Conservation (phyloP, 2,888 invertebrate species). For the Caenorhabditis sinica region DNA sequence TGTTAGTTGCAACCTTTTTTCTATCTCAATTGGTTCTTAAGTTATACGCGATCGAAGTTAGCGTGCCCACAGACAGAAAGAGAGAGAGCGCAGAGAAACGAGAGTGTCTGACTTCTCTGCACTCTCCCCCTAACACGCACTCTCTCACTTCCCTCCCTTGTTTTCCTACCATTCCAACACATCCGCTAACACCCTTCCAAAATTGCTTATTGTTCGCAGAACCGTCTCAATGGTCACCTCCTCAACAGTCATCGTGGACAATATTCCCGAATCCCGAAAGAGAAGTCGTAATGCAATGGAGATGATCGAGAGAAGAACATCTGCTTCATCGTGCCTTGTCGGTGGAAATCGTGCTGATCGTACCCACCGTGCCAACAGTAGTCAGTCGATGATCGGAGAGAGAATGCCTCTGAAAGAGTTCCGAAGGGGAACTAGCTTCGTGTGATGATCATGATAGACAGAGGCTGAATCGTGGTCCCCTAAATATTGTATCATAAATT, state of each 20-base stretch:
- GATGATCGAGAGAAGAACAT: constrained; percentile 50
- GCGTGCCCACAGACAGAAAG: too few species aligned
- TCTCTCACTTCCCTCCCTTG: not conserved
- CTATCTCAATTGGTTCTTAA: not conserved
- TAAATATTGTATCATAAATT: not conserved
- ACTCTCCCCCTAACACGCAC: not conserved
- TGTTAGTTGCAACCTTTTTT: not conserved
- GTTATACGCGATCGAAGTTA: not conserved
- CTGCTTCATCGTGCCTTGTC: constrained; percentile 48
- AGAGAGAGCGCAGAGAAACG: constrained; percentile 8
- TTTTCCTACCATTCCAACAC: not conserved
- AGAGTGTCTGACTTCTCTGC: not conserved
- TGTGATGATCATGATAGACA: constrained; percentile 24
- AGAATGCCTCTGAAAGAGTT: constrained; percentile 63
- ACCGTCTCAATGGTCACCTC: constrained; percentile 67
- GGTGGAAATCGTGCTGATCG: constrained; percentile 49
- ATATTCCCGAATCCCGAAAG: constrained; percentile 41
- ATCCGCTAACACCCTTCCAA: not conserved
- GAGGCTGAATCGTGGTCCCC: not conserved
- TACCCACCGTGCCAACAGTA: constrained; percentile 57
- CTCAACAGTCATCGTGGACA: constrained; percentile 63
- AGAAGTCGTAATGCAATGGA: constrained; percentile 49
- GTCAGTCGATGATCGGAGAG: constrained; percentile 63
- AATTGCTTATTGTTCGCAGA: constrained; percentile 37
- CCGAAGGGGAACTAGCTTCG: constrained; percentile 65